Percentiles rank a stretch among this genome's conserved stretches.
Evolutionary conservation across 2,797 vertebrate genomes (phyloP).

Genomic region (Austrolebias charrua): DNA sequence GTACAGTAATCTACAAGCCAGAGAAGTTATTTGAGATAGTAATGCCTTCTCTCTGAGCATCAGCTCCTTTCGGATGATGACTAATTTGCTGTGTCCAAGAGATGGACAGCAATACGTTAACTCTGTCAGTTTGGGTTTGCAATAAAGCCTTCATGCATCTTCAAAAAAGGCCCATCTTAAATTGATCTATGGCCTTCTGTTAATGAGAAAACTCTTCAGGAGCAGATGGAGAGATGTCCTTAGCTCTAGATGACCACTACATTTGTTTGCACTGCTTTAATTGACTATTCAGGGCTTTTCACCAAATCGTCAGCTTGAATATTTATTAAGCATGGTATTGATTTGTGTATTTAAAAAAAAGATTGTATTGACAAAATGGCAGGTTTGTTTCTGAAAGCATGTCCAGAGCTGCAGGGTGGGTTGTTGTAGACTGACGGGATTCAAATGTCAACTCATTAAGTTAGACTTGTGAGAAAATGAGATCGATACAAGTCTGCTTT

Average conservation of each 20-base stretch:
- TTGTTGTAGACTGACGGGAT: slow-evolving; percentile 18
- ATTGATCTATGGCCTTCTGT: slow-evolving; percentile 33
- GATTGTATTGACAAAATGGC: slow-evolving; percentile 45
- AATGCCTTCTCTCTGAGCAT: slow-evolving; percentile 15
- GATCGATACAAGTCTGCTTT: slow-evolving; percentile 29
- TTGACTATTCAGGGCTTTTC: slow-evolving; percentile 50
- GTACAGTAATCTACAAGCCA: neutral
- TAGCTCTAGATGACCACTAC: slow-evolving; percentile 26
- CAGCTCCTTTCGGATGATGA: slow-evolving; percentile 18
- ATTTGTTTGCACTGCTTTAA: slow-evolving; percentile 37
- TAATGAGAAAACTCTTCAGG: slow-evolving; percentile 17
- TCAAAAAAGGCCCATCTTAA: slow-evolving; percentile 18
- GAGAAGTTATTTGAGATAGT: neutral
- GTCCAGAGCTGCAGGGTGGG: slow-evolving; percentile 27
- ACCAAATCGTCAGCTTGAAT: slow-evolving; percentile 43
- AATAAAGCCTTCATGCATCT: slow-evolving; percentile 44
- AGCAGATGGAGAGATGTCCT: slow-evolving; percentile 47
- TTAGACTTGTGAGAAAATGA: slow-evolving; percentile 10
- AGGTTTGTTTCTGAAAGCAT: slow-evolving; percentile 24
- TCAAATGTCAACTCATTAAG: slow-evolving; percentile 54
- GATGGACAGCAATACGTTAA: slow-evolving; percentile 23
- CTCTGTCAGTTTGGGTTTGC: slow-evolving; percentile 29
- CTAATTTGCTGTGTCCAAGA: slow-evolving; percentile 22
- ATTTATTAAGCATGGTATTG: slow-evolving; percentile 53
- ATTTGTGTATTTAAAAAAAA: slow-evolving; percentile 49